A percentile compares a stretch with the other conserved stretches of the same genome.
These are phyloP conservation scores for Balearica regulorum DNA, from an alignment of 2,797 vertebrate genomes.

Conservation along the genomic window DNA sequence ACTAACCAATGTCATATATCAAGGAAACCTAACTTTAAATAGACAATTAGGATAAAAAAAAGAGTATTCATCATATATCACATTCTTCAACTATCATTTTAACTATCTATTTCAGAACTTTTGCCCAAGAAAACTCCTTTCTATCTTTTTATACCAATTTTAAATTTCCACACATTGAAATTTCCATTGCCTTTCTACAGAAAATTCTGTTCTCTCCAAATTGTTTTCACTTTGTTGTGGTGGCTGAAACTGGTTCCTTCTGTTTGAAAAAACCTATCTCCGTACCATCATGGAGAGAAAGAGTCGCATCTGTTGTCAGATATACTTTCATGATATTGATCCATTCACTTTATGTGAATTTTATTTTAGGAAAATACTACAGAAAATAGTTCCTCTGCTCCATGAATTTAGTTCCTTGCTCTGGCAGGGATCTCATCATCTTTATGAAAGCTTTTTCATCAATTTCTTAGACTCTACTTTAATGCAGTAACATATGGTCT, in stretches of 20 bases:
- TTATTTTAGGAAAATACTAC: background rate
- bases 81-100: background rate
- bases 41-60: background rate
- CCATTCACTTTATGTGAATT: background rate
- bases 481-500: background rate
- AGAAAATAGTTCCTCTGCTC: background rate
- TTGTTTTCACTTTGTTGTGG: background rate
- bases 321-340: background rate
- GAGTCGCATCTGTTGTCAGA: background rate
- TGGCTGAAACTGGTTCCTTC: background rate
- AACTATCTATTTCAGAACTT: background rate
- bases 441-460: background rate
- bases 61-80: background rate
- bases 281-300: background rate
- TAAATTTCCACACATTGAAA: background rate
- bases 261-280: background rate
- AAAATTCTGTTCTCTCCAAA: background rate
- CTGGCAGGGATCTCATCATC: background rate
- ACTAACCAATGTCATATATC: background rate
- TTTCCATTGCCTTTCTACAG: background rate
- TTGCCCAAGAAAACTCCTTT: background rate
- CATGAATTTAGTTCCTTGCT: background rate
- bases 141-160: background rate
- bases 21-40: background rate
- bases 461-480: background rate